Evolutionary conservation across 2,797 vertebrate species (phyloP).

Genomic region (Varecia variegata): DNA sequence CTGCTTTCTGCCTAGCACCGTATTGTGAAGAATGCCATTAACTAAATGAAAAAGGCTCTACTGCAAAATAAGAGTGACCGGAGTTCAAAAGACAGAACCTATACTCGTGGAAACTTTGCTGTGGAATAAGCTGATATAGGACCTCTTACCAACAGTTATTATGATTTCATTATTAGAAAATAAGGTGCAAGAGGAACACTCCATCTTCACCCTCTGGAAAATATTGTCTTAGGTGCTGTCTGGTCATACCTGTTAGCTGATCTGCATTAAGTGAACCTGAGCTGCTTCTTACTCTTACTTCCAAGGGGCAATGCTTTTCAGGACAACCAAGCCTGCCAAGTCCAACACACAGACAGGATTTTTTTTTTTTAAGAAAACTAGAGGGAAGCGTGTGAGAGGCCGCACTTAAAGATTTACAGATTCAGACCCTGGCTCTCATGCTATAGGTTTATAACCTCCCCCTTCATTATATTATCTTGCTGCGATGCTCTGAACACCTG

Average conservation of each 20-base stretch:
- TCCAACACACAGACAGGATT: not conserved
- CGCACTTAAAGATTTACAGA: constrained; percentile 58
- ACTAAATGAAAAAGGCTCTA: not conserved
- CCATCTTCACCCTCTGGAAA: not conserved
- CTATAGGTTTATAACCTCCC: constrained; percentile 67
- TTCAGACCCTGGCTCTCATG: constrained; percentile 12
- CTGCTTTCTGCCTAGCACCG: not conserved
- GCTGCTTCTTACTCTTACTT: not conserved
- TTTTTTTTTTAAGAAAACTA: not conserved
- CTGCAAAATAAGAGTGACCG: not conserved
- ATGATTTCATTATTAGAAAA: not conserved
- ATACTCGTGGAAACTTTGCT: not conserved
- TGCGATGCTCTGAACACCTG: constrained; percentile 77
- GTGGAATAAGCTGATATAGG: not conserved
- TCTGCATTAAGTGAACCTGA: not conserved
- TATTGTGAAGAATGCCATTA: not conserved
- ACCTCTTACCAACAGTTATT: not conserved
- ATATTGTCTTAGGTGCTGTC: not conserved
- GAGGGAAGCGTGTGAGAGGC: not conserved
- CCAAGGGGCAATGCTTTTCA: not conserved
- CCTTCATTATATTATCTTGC: constrained; percentile 57
- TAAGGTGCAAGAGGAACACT: not conserved
- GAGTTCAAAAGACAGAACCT: not conserved
- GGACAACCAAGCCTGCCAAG: not conserved
- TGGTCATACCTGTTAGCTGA: not conserved